Evolutionary conservation across 2,797 vertebrate genomes (phyloP), one percentile per base, ranked within the genome.

Genomic region (Vespertilio murinus): DNA sequence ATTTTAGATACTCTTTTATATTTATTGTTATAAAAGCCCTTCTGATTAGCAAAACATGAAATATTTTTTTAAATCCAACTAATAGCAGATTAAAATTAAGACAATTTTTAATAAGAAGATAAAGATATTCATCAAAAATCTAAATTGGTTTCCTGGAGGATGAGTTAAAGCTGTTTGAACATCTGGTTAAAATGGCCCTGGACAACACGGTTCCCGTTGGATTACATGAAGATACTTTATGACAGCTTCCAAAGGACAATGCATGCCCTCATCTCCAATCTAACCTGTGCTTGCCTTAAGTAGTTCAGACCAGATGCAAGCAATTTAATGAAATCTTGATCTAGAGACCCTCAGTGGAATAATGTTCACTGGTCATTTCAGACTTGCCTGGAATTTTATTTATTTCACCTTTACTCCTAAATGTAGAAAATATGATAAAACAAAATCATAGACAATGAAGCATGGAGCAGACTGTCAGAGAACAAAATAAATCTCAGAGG

Each of bases 281-380:
- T 74, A 95, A 96, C 81, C n/a, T 16, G 3, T 5, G 25, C 38
- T 84, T 90, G 42, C 95, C 61, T 90, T 38, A 93, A 33, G 30
- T 38, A 96, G 64, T 30, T 49, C 49, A 96, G 80, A 92, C 88
- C 83, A 97, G 74, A 95, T 91, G 90, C 38, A 96, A 95, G 81
- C 77, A 91, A 94, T 96, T 96, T 97, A 93, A 95, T 88, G 42
- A 95, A 96, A 96, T 93, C 69, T 91, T 88, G 95, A 33, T 93
- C 22, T 74, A 69, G 79, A 92, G 25, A 65, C 28, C 30, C 42
- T 73, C 40, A 49, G n/a, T 96, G 71, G 90, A 95, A 94, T 94
- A 75, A 25, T 70, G 69, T 85, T 70, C 75, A 80, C 20, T 49
- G 91, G 61, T 93, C 92, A 94, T 94, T 97, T 77, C 38, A 71